These are phyloP conservation scores for Fringilla coelebs DNA, from an alignment of 2,797 vertebrate genomes.

Conservation along the genomic window DNA sequence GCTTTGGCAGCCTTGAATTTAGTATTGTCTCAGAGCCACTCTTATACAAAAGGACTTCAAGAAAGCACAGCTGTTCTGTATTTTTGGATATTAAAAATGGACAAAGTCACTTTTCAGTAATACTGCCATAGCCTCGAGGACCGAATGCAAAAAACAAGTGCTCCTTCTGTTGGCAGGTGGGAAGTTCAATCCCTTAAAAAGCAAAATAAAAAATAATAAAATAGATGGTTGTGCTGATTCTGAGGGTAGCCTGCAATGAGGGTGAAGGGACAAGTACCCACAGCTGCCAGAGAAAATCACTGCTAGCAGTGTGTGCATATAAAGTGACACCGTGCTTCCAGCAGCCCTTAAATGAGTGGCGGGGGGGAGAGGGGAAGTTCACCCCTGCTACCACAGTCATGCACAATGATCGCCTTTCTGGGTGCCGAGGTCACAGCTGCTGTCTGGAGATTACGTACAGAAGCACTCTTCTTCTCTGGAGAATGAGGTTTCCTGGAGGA, in stretches of 20 bases:
- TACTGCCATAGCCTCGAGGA: not conserved
- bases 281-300: conserved; percentile 28
- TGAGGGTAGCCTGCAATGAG: not conserved
- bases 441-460: conserved; percentile 64
- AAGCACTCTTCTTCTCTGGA: conserved; percentile 50
- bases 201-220: conserved; percentile 17
- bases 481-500: conserved; percentile 60
- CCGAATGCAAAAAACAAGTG: not conserved
- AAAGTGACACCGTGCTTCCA: not conserved
- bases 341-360: not conserved
- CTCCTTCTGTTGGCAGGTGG: conserved; percentile 53
- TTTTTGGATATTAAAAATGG: conserved; percentile 49
- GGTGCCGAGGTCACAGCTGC: conserved; percentile 56
- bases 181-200: conserved; percentile 9
- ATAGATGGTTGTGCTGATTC: not conserved
- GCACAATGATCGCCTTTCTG: conserved; percentile 63
- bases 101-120: conserved; percentile 44
- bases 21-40: not conserved
- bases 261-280: not conserved
- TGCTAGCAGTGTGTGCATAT: not conserved
- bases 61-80: conserved; percentile 39
- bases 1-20: conserved; percentile 23
- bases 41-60: not conserved
- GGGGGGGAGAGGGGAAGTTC: conserved; percentile 43
- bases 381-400: not conserved